Conservation (phyloP, 53 echinoderm and acorn worm genomes). For the Stichopus horrens region DNA sequence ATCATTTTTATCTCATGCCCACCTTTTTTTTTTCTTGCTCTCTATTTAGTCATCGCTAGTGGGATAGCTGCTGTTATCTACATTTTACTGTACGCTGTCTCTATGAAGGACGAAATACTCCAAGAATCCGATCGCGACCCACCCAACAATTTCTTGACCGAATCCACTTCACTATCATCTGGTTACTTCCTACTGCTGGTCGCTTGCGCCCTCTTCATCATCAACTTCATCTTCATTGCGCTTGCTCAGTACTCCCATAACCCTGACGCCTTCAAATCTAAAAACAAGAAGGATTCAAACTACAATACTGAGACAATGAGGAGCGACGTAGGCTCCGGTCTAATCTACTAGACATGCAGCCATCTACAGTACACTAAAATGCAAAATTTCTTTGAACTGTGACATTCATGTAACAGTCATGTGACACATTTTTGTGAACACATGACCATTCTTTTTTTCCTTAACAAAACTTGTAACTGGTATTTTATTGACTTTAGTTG, state of each 20-base stretch:
- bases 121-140: constrained; percentile 47
- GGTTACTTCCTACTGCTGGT: constrained; percentile 77
- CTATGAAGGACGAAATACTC: constrained; percentile 65
- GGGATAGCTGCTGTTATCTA: constrained; percentile 66
- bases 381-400: too few relatives aligned
- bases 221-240: constrained; percentile 71
- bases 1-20: neutral
- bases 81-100: constrained; percentile 58
- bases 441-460: neutral
- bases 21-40: neutral
- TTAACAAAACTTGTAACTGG: too few relatives aligned
- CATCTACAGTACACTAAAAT: neutral
- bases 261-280: constrained; percentile 61
- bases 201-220: constrained; percentile 63
- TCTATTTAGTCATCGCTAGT: constrained; percentile 55
- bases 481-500: too few relatives aligned
- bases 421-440: neutral
- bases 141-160: constrained; percentile 68
- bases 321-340: constrained; percentile 49
- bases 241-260: constrained; percentile 72
- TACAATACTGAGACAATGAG: constrained; percentile 4
- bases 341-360: constrained; percentile 43
- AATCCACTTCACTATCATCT: constrained; percentile 55
- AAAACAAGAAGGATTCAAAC: neutral
- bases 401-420: too few relatives aligned